Base-by-base conservation (phyloP, 2,888 invertebrate species). In the Theretra japonica region DNA sequence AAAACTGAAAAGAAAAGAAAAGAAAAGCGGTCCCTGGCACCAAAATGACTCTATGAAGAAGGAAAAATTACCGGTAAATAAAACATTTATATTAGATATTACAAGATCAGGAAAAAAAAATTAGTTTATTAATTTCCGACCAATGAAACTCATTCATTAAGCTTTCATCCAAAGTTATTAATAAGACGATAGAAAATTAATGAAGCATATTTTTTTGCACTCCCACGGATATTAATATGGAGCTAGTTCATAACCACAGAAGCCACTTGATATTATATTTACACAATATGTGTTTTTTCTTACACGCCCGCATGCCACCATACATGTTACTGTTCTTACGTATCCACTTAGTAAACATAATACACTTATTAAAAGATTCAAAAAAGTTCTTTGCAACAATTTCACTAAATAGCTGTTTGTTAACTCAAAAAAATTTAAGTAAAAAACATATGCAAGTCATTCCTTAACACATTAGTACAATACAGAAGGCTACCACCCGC, bases 401-500 rank as follows among this genome's bases (percentile, higher is more conserved):
- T 53, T 28, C 1, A 4, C 17, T 33, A 33, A 33, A 21, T 33
- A n/a, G 25, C 23, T 65, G 17, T 21, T 21, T 62, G 15, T 30
- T 33, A 33, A 57, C 58, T 58, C 17, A n/a, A 33, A 65, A 65
- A 65, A 62, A 4, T n/a, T n/a, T 53, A 1, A 62, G n/a, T 65
- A 41, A 48, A 65, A 23, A 21, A 41, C 65, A 65, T 23, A 65
- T 65, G 6, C 41, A 65, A 17, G 41, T 62, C n/a, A 11, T 23
- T 53, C n/a, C 19, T 48, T 41, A 65, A 17, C 41, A 33, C 48
- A 65, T 65, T 65, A 48, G 23, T 15, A 65, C 48, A 65, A 65
- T 65, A 65, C 65, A 41, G 48, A 65, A 48, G 65, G 41, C 17
- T 48, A 33, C 65, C 65, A 65, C 65, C 65, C 65, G 65, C 65